Evolutionary conservation across 2,888 invertebrate species (phyloP), one percentile per base, ranked within the genome.

Genomic region (Sinopyrophorus schimmeli): DNA sequence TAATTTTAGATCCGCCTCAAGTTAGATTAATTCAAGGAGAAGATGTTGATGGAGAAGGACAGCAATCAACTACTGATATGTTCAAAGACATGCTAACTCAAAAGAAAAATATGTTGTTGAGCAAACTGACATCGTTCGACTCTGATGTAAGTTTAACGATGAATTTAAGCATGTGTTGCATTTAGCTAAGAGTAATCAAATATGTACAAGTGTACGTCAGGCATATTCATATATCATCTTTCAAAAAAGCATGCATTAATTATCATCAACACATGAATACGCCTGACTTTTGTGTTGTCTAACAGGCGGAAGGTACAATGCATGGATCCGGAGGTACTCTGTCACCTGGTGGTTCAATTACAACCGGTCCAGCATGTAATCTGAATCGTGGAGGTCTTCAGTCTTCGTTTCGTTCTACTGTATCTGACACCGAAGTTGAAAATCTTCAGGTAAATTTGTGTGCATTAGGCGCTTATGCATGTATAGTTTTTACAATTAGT

Each of bases 371-470:
- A 67, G 84, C 87, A 66, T 86, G 80, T 75, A 84, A 80, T 73
- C 77, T 77, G 66, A 87, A 81, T 74, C 83, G 84, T 74, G 83
- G 81, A 72, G 86, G 82, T 72, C 63, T 80, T 65, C 82, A 86
- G 74, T 84, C 88, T 65, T 79, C 82, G 30, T 87, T 91, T 79
- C 86, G 93, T 70, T 92, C 92, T 65, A 91, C 93, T 63, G 89
- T 93, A 67, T 95, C 94, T 64, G 95, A 95, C 76, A 93, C 92
- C 69, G 95, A 95, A 79, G 88, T 90, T 71, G 89, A 91, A 76
- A 84, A 88, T 72, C 84, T 87, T 74, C 88, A 89, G 80, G 91
- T 92, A 83, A 85, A 86, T 82, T 32, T 30, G 7, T 21, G 20
- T 43, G 32, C 30, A 44, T 15, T 46, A 46, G 46, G 46, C 11